These are phyloP conservation scores for Catotricha subobsoleta DNA, from an alignment of 2,888 invertebrate species.

Conservation along the genomic window DNA sequence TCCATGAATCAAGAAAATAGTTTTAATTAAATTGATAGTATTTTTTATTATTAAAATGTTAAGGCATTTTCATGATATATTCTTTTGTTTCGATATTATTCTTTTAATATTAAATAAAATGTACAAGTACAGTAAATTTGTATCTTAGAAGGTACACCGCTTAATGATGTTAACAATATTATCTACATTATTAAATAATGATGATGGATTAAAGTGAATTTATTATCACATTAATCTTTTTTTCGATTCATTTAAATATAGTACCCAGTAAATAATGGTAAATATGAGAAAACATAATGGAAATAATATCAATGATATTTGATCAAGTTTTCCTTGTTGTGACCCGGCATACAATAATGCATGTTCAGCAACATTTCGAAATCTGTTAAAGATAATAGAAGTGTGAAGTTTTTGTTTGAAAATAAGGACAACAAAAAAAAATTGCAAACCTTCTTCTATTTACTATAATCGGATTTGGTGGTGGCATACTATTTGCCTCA, in stretches of 20 bases:
- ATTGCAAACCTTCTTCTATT: background rate
- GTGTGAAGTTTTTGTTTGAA: too few relatives aligned
- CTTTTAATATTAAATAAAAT: too few relatives aligned
- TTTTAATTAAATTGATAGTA: too few relatives aligned
- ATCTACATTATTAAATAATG: too few relatives aligned
- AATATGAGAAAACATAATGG: slow-evolving; percentile 19
- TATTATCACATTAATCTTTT: background rate
- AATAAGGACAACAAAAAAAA: background rate
- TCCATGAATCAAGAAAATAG: too few relatives aligned
- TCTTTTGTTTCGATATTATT: too few relatives aligned
- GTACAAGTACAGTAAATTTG: too few relatives aligned
- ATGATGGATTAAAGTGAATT: too few relatives aligned
- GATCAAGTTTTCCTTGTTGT: slow-evolving; percentile 39
- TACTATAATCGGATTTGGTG: background rate
- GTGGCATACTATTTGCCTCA: background rate
- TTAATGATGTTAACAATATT: too few relatives aligned
- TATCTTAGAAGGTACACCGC: too few relatives aligned
- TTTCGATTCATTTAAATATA: slow-evolving; percentile 1
- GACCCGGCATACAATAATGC: slow-evolving; percentile 43
- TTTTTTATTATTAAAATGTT: too few relatives aligned
- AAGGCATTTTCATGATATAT: too few relatives aligned
- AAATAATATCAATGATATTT: slow-evolving; percentile 40
- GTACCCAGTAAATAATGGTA: slow-evolving; percentile 1
- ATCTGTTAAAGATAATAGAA: slow-evolving; percentile 15
- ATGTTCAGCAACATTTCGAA: slow-evolving; percentile 32